Evolutionary conservation across 2,888 invertebrate genomes (phyloP).

Genomic region (Hyles lineata): DNA sequence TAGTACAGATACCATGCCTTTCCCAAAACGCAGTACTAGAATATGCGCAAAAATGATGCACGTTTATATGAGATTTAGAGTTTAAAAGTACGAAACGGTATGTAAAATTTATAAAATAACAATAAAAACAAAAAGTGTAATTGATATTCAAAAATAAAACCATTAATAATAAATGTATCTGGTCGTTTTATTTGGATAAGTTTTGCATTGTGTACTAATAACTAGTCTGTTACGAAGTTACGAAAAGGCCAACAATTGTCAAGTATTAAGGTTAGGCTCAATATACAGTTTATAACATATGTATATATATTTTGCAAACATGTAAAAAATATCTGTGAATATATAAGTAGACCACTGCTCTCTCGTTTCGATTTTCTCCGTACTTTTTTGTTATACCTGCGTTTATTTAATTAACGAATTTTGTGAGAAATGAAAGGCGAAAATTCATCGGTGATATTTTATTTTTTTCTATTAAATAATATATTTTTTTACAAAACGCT

Average conservation of each 20-base stretch:
- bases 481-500: constrained; percentile 46
- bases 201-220: constrained; percentile 32
- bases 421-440: background rate
- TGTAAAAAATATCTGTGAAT: constrained; percentile 11
- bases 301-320: constrained; percentile 4
- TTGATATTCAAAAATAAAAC: constrained; percentile 79
- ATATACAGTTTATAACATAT: constrained; percentile 1
- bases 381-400: constrained; percentile 3
- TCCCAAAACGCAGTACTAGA: constrained; percentile 37
- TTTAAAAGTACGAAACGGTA: constrained; percentile 59
- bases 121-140: constrained; percentile 72
- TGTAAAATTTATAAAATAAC: constrained; percentile 76
- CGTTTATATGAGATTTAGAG: constrained; percentile 55
- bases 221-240: constrained; percentile 28
- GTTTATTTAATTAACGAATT: too few species aligned
- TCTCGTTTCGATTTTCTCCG: constrained; percentile 7
- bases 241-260: background rate
- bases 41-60: constrained; percentile 53
- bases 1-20: constrained; percentile 29
- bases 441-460: constrained; percentile 36
- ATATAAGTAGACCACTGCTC: constrained; percentile 6
- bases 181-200: constrained; percentile 49
- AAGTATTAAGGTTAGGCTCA: background rate
- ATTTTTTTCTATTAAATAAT: constrained; percentile 42
- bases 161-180: constrained; percentile 76